Conservation (phyloP, 2,113 vertebrate species). For the Erythrocercus mccallii region DNA sequence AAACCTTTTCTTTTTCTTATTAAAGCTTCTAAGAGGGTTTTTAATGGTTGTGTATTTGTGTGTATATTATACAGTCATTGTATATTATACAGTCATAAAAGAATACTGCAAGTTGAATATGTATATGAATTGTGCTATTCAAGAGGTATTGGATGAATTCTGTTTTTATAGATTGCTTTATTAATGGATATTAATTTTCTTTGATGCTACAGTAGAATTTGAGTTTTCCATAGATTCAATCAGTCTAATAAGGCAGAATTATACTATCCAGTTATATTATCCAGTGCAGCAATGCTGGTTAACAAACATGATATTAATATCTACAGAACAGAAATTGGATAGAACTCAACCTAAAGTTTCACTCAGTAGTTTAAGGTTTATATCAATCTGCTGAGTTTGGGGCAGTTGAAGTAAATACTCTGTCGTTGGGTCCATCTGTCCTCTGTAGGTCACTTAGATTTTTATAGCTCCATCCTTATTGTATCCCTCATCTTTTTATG, state of each 20-base stretch:
- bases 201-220: neutral
- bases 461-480: neutral
- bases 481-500: neutral
- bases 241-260: neutral
- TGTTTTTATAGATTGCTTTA: neutral
- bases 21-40: neutral
- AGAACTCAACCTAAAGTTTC: neutral
- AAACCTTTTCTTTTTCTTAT: neutral
- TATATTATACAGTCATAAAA: neutral
- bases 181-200: neutral
- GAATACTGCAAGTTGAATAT: neutral
- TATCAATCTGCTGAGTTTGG: neutral
- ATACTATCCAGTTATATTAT: neutral
- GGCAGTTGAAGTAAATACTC: neutral
- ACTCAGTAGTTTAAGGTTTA: neutral
- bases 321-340: neutral
- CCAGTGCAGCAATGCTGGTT: neutral
- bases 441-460: neutral
- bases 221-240: neutral
- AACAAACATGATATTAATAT: neutral
- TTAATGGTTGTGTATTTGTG: neutral
- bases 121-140: neutral
- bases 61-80: neutral
- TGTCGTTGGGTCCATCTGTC: neutral
- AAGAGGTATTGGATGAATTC: neutral